Conservation (phyloP, 2,113 vertebrate genomes). For the Halichoerus grypus region DNA sequence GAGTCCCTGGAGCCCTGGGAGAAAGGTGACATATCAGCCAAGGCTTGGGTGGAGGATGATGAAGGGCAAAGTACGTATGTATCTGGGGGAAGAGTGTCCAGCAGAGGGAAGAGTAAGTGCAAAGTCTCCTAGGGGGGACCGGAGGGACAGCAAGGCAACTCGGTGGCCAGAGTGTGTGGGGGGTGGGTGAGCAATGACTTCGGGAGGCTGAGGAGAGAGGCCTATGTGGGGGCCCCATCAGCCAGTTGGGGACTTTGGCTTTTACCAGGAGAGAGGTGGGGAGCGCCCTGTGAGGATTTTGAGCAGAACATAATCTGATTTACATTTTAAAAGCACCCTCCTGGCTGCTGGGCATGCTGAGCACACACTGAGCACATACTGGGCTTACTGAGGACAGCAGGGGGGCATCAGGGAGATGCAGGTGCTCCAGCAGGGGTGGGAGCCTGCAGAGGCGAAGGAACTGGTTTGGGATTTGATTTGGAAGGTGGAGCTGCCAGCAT, state of each 20-base stretch:
- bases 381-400: not conserved
- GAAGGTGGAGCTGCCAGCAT: not conserved
- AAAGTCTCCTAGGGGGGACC: not conserved
- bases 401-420: not conserved
- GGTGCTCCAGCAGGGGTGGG: accelerated
- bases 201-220: not conserved
- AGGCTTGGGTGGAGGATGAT: not conserved
- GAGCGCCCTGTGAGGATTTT: not conserved
- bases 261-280: not conserved
- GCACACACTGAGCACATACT: not conserved
- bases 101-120: not conserved
- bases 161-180: not conserved
- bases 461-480: not conserved
- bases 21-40: not conserved
- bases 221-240: accelerated
- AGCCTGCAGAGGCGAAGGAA: not conserved
- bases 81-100: not conserved
- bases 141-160: not conserved
- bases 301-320: not conserved
- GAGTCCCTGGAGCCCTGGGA: not conserved
- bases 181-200: too few species aligned
- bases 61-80: not conserved
- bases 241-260: not conserved
- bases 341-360: not conserved
- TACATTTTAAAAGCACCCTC: not conserved